Base-by-base conservation (phyloP, 2,113 vertebrate genomes). In the Peromyscus polionotus region DNA sequence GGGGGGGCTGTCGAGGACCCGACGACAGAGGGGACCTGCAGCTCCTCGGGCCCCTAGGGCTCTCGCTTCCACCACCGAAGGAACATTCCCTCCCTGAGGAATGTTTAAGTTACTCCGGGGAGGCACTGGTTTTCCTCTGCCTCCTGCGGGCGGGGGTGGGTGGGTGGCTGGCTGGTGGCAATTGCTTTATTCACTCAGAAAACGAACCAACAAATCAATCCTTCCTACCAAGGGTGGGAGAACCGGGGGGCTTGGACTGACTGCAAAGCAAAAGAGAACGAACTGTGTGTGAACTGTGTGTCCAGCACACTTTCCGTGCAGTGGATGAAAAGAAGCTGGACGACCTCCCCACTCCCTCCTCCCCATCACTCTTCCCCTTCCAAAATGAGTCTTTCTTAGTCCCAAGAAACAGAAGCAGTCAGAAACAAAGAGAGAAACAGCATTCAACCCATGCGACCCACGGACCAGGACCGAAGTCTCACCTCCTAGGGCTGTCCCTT, bases 11-110 rank as follows among this genome's bases (percentile, higher is more conserved):
- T 51, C 3, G 86, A 3, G 67, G 7, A 20, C 31, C 59, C 31
- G 0, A 19, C 19, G 7, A n/a, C 28, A 0, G 36, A 39, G 14
- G 19, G 19, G 48, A 31, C 67, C 39, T 33, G n/a, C 17, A 7
- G 54, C 17, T 16, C 51, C 86, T 12, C 7, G 42, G 67, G 54
- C 42, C 1, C 63, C 36, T 14, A 12, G 5, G 42, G 22, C 36
- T 17, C 19, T 76, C 13, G 65, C 54, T 65, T 48, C 54, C 7
- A 42, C 57, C 10, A 77, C 65, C 45, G 80, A 88, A 84, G 80
- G 91, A 42, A 42, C 42, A 42, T 95, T 96, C 96, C 91, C 95
- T 96, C 97, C 95, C 93, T 28, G 87, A n/a, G 68, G 93, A 96
- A 92, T 95, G 92, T 96, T 92, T 20, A 88, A 84, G 95, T 85